Base-by-base conservation (phyloP, 2,113 vertebrate species). In the Sitta europaea region DNA sequence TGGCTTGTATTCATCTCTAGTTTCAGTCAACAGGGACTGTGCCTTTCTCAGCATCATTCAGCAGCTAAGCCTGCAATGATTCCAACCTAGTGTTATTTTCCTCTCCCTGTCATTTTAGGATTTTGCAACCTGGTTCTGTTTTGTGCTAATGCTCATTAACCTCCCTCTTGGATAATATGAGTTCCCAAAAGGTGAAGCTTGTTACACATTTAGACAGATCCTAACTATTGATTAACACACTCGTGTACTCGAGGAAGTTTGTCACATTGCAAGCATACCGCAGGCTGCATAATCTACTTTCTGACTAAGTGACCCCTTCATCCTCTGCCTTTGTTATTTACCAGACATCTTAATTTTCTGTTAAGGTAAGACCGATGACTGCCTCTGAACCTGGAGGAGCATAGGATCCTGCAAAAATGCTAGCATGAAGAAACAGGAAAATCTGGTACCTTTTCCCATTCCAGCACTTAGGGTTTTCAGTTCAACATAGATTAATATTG, bases 1-100 rank as follows among this genome's bases (percentile, higher is more conserved):
- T 86, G 91, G 54, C 94, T 91, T 73, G 70, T 83, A 65, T 87
- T 78, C 50, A 40, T 89, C 91, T 95, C 87, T 79, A 55, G 77
- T 94, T 95, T 91, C 84, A 76, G 81, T 70, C 77, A 94, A 91
- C 51, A 76, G 93, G 54, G 74, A 91, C 85, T 40, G 51, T 73
- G 71, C 66, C 53, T 22, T 79, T 94, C 91, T 91, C 66, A 76
- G 74, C 66, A 82, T 75, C 58, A 7, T 65, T 86, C 74, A 68
- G 57, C 10, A 13, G 58, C 89, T 82, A 85, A 91, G 81, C 45
- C 76, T 67, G 35, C 55, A 81, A 42, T 71, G 76, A 57, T 77
- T 95, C 68, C 36, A 87, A 72, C 77, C 17, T 9, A 3, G 21
- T 66, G 54, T 74, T 93, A 65, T 80, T 96, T 96, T 90, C 31